phyloP scores from a whole-genome alignment of 2,888 invertebrate genomes.

The Carterocephalus palaemon region DNA sequence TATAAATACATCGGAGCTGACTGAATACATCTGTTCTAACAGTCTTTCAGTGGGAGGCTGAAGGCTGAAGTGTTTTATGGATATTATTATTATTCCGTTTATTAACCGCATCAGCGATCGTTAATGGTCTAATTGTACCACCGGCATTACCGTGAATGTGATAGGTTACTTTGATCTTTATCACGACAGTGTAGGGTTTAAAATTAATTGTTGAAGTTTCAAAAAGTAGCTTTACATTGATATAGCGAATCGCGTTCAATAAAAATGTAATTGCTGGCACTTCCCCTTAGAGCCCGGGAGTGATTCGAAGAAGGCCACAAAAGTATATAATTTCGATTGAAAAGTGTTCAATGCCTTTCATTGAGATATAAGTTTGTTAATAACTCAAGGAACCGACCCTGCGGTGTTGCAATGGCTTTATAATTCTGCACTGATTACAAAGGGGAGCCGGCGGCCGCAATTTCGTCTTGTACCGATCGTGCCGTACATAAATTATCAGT shows the following conservation, averaged over 20 bases:
- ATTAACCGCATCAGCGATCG: constrained; percentile 27
- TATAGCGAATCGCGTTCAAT: constrained; percentile 13
- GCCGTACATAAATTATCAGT: constrained; percentile 77
- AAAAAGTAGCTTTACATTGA: background rate
- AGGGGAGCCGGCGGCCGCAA: constrained; percentile 81
- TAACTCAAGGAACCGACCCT: constrained; percentile 55
- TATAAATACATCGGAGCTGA: constrained; percentile 48
- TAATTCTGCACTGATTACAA: constrained; percentile 78
- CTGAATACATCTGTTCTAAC: constrained; percentile 49
- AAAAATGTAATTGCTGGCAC: constrained; percentile 17
- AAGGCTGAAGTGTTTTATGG: constrained; percentile 29
- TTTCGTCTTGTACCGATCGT: constrained; percentile 77
- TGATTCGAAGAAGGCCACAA: constrained; percentile 15
- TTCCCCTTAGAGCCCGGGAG: constrained; percentile 9
- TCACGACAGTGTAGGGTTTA: background rate
- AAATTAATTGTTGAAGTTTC: background rate
- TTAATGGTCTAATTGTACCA: constrained; percentile 25
- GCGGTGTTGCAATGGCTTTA: constrained; percentile 73
- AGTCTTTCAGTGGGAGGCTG: constrained; percentile 38
- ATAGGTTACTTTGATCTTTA: constrained; percentile 3
- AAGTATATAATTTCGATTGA: constrained; percentile 29
- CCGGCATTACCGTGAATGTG: constrained; percentile 1
- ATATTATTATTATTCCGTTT: constrained; percentile 31
- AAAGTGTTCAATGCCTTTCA: constrained; percentile 39
- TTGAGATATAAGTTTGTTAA: constrained; percentile 62